phyloP scores from a whole-genome alignment of 1,140 invertebrate genomes.

The Chironomus striatipennis region DNA sequence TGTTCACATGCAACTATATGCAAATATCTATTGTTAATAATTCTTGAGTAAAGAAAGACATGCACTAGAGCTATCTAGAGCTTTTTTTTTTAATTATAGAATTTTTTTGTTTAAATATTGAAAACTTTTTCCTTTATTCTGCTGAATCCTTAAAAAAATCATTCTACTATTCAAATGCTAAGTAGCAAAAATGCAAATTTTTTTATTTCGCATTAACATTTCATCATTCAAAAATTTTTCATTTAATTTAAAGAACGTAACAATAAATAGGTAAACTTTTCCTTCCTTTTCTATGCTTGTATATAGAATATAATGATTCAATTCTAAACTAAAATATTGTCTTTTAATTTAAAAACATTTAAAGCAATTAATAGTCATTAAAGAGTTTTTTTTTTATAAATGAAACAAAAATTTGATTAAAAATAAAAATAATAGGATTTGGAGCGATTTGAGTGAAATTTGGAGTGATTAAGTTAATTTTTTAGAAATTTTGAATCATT shows the following conservation, averaged over 20 bases:
- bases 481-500: neutral
- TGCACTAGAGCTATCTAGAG: neutral
- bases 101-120: neutral
- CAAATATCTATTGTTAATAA: neutral
- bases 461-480: neutral
- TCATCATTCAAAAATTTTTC: neutral
- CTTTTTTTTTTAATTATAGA: neutral
- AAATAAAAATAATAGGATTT: too few relatives aligned
- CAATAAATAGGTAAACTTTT: too few relatives aligned
- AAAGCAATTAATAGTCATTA: neutral
- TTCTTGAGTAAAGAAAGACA: neutral
- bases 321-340: neutral
- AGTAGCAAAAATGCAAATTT: neutral
- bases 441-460: neutral
- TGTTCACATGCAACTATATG: too few relatives aligned
- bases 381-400: neutral
- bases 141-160: neutral
- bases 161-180: too few relatives aligned
- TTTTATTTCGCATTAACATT: neutral
- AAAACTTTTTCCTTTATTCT: neutral
- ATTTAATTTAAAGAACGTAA: too few relatives aligned
- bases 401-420: neutral
- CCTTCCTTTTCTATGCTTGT: neutral
- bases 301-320: neutral
- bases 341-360: neutral